phyloP scores from a whole-genome alignment of 2,888 invertebrate genomes.

The Arrhopalites spinosus region DNA sequence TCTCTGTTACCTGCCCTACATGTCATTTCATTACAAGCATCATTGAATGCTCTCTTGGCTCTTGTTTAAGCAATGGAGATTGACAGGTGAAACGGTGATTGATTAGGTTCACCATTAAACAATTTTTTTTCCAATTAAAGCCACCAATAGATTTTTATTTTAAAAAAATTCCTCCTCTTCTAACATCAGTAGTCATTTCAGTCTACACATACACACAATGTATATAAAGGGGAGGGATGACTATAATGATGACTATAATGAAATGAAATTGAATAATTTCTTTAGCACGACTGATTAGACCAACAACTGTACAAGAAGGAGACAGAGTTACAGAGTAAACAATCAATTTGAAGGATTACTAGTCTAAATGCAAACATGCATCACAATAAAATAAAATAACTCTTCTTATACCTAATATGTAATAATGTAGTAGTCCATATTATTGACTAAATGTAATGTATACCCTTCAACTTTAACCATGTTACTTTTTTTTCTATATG shows the following conservation, averaged over 20 bases:
- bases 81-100: constrained; percentile 25
- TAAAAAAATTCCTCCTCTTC: neutral
- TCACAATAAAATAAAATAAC: too few species aligned
- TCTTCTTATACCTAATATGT: too few species aligned
- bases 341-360: neutral
- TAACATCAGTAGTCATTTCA: too few species aligned
- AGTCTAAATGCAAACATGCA: neutral
- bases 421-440: too few species aligned
- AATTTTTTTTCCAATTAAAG: constrained; percentile 7
- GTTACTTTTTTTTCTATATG: too few species aligned
- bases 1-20: neutral
- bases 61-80: constrained; percentile 3
- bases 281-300: neutral
- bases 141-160: neutral
- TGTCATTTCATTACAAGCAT: too few species aligned
- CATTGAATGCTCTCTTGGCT: neutral
- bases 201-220: too few species aligned
- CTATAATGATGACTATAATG: too few species aligned
- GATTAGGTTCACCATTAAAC: constrained; percentile 5
- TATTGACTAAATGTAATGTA: too few species aligned
- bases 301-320: neutral
- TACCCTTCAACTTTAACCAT: too few species aligned
- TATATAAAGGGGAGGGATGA: too few species aligned
- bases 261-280: too few species aligned
- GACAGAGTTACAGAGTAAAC: neutral